Evolutionary conservation across 2,888 invertebrate species (phyloP).

Genomic region (Trichacis sp.): DNA sequence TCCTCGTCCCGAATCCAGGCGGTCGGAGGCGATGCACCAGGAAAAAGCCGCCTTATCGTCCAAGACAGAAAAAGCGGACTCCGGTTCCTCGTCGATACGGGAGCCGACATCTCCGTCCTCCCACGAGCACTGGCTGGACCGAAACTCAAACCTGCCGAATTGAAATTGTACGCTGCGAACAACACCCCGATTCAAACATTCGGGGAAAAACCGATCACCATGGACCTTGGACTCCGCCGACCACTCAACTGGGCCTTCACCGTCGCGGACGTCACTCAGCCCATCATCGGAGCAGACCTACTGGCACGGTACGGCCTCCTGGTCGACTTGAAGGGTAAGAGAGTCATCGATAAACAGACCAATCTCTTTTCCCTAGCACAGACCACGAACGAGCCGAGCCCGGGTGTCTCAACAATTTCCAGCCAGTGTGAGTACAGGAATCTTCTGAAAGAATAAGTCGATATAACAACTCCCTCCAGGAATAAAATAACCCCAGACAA

Average conservation of each 20-base stretch:
- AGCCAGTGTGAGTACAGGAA: too few species aligned
- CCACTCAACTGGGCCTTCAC: conserved; percentile 52
- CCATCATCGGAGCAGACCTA: conserved; percentile 59
- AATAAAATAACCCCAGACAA: too few species aligned
- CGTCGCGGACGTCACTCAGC: too few species aligned
- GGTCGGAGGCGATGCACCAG: not conserved
- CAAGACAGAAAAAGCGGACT: conserved; percentile 9
- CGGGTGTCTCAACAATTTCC: too few species aligned
- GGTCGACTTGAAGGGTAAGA: conserved; percentile 21
- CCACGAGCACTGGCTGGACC: not conserved
- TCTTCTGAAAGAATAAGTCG: too few species aligned
- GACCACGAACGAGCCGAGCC: not conserved
- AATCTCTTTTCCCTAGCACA: too few species aligned
- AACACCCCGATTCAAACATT: conserved; percentile 53
- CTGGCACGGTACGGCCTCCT: conserved; percentile 22
- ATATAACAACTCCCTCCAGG: too few species aligned
- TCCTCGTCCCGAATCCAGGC: conserved; percentile 6
- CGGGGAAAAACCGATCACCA: conserved; percentile 42
- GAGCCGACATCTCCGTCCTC: too few species aligned
- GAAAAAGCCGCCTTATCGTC: conserved; percentile 10
- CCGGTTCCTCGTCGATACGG: conserved; percentile 29
- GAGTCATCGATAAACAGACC: too few species aligned
- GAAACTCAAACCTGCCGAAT: not conserved
- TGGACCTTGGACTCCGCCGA: conserved; percentile 52
- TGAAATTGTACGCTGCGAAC: conserved; percentile 56